Conservation (phyloP, 2,888 invertebrate species). For the Lycia hirtaria region DNA sequence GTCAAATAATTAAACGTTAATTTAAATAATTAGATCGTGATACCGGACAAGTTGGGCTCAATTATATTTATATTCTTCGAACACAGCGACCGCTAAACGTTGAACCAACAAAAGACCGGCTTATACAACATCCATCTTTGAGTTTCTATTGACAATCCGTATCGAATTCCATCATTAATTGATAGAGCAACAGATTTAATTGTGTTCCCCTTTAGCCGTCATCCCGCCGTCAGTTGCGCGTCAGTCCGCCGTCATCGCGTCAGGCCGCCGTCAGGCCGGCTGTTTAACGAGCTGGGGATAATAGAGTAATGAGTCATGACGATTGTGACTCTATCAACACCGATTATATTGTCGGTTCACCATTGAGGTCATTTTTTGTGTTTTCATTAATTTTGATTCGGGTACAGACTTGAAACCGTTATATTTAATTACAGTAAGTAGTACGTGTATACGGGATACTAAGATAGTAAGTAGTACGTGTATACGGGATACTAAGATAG, state of each 20-base stretch:
- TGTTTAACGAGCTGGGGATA: slow-evolving; percentile 31
- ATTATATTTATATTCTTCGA: slow-evolving; percentile 8
- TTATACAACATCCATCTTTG: slow-evolving; percentile 19
- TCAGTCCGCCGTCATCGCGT: slow-evolving; percentile 44
- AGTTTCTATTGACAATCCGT: slow-evolving; percentile 39
- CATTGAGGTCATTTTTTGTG: slow-evolving; percentile 20
- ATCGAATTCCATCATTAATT: slow-evolving; percentile 58
- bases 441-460: too few species aligned
- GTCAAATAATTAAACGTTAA: neutral
- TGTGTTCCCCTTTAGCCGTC: slow-evolving; percentile 55
- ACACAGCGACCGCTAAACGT: slow-evolving; percentile 45
- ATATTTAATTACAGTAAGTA: too few species aligned
- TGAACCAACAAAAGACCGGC: slow-evolving; percentile 43
- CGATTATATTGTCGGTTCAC: slow-evolving; percentile 21
- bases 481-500: too few species aligned
- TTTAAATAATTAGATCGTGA: slow-evolving; percentile 4
- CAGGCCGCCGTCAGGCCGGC: slow-evolving; percentile 33
- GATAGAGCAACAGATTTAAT: slow-evolving; percentile 58
- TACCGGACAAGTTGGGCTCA: neutral
- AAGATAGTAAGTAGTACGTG: too few species aligned
- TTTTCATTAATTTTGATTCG: neutral
- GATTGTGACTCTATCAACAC: slow-evolving; percentile 39
- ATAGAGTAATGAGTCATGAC: slow-evolving; percentile 50
- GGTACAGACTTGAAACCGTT: neutral
- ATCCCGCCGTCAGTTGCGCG: slow-evolving; percentile 40